phyloP scores from a whole-genome alignment of 2,888 invertebrate genomes.

The Stenotaenia linearis region DNA sequence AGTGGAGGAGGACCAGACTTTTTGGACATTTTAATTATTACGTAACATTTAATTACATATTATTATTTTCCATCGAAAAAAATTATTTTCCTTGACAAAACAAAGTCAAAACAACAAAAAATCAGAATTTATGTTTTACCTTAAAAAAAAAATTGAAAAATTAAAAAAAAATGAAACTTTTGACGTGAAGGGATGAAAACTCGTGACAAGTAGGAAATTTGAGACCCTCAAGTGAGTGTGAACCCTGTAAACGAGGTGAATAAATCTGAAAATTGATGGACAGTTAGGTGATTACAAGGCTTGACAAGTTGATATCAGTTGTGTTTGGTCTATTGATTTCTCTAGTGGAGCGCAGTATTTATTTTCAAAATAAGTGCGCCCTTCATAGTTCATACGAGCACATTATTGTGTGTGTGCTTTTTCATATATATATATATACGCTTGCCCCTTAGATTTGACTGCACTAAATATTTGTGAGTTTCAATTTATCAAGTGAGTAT shows the following conservation, averaged over 20 bases:
- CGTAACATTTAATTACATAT: no score
- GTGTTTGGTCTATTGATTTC: background rate
- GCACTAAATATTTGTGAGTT: background rate
- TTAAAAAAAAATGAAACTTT: background rate
- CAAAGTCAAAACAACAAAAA: no score
- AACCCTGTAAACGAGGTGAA: background rate
- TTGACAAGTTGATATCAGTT: background rate
- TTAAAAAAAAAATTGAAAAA: no score
- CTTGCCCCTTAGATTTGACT: background rate
- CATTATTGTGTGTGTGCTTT: background rate
- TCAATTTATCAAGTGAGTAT: background rate
- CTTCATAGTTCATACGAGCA: background rate
- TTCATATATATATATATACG: no score
- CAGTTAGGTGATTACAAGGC: background rate
- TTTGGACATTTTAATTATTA: no score
- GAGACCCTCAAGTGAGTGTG: background rate
- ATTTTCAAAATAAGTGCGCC: background rate
- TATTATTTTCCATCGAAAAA: no score
- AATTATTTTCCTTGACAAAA: no score
- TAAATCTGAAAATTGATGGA: background rate
- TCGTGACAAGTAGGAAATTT: background rate
- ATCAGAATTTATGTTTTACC: background rate
- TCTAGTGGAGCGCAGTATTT: background rate
- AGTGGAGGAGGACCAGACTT: no score
- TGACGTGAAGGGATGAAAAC: background rate